Conservation (phyloP, 2,888 invertebrate genomes). For the Trissolcus brochymenae region DNA sequence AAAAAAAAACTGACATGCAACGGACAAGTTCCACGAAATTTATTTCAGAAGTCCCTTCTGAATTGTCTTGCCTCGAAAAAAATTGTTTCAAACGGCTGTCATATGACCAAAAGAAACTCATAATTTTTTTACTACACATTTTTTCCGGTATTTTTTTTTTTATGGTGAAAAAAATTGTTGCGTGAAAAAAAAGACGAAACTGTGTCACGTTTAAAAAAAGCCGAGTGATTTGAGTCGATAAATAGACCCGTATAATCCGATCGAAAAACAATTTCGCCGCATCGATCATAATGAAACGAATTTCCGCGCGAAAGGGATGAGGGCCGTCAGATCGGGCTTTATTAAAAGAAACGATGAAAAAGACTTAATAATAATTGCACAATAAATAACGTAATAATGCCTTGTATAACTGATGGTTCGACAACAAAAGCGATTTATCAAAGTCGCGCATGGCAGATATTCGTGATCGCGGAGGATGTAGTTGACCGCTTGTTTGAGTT, state of each 20-base stretch:
- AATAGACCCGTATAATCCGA: conserved; percentile 1
- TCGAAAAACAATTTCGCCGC: conserved; percentile 38
- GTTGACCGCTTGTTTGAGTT: conserved; percentile 51
- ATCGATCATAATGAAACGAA: conserved; percentile 44
- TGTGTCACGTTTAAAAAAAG: too few species aligned
- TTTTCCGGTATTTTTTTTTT: too few species aligned
- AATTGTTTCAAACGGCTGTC: too few species aligned
- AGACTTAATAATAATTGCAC: conserved; percentile 47
- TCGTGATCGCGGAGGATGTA: conserved; percentile 30
- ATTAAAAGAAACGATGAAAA: conserved; percentile 46
- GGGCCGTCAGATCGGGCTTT: conserved; percentile 33
- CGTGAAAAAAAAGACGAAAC: too few species aligned
- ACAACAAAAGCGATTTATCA: conserved; percentile 49
- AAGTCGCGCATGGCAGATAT: conserved; percentile 48
- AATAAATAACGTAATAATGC: conserved; percentile 50
- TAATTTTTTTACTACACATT: too few species aligned
- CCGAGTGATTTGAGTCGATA: too few species aligned
- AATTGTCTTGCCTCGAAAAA: too few species aligned
- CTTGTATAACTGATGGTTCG: conserved; percentile 46
- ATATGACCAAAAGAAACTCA: too few species aligned
- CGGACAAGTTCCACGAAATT: too few species aligned
- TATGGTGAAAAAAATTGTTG: too few species aligned
- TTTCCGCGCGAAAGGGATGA: conserved; percentile 30
- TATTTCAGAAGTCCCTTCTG: too few species aligned
- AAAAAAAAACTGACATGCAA: too few species aligned